Evolutionary conservation across 2,888 invertebrate species (phyloP).

Genomic region (Caradrina clavipalpis): DNA sequence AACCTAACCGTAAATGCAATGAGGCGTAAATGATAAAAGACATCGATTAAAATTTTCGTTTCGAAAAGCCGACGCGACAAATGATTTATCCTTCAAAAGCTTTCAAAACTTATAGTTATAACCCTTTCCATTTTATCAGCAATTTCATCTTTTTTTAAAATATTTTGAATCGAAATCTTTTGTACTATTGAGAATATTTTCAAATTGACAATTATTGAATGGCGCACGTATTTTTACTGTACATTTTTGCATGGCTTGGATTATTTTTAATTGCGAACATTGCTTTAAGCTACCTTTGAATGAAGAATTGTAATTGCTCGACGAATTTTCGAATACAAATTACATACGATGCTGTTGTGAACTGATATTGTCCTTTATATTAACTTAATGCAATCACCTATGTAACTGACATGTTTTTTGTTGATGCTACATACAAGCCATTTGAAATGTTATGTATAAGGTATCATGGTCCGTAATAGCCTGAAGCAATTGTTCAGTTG

Average conservation of each 20-base stretch:
- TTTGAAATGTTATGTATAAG: not conserved
- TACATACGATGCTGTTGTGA: not conserved
- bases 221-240: slow-evolving; percentile 12
- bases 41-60: not conserved
- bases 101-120: not conserved
- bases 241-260: slow-evolving; percentile 18
- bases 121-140: not conserved
- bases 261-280: slow-evolving; percentile 30
- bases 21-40: not conserved
- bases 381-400: not conserved
- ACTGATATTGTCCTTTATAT: not conserved
- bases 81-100: not conserved
- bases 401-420: slow-evolving; percentile 13
- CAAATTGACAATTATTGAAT: slow-evolving; percentile 19
- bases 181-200: not conserved
- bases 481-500: not conserved
- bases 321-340: not conserved
- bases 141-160: slow-evolving; percentile 1
- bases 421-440: not conserved
- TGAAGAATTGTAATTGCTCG: not conserved
- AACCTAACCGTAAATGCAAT: not conserved
- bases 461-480: not conserved
- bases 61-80: not conserved
- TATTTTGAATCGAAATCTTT: not conserved
- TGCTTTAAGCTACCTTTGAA: slow-evolving; percentile 8